phyloP scores from a whole-genome alignment of 2,888 invertebrate species.

The Andrena bicolor region DNA sequence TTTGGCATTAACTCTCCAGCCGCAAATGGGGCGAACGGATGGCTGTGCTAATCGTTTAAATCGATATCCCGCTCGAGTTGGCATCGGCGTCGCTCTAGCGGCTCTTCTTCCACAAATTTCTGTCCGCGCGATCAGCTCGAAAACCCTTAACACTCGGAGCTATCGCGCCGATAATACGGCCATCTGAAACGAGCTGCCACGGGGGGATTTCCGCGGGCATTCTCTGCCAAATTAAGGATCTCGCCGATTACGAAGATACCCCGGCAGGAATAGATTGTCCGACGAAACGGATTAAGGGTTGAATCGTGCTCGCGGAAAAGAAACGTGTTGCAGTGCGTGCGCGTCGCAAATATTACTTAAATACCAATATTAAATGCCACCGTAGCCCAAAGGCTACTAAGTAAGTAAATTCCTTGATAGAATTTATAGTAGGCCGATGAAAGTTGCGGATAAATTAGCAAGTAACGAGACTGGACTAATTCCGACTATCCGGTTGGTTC shows the following conservation, averaged over 20 bases:
- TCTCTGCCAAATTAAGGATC: slow-evolving; percentile 12
- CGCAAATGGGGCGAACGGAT: slow-evolving; percentile 36
- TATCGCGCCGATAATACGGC: slow-evolving; percentile 10
- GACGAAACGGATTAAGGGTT: not conserved
- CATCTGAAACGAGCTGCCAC: slow-evolving; percentile 5
- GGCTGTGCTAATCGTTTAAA: slow-evolving; percentile 54
- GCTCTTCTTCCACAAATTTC: slow-evolving; percentile 34
- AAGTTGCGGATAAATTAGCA: slow-evolving; percentile 15
- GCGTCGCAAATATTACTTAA: too few species aligned
- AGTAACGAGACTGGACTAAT: slow-evolving; percentile 22
- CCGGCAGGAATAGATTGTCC: not conserved
- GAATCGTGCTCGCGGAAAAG: not conserved
- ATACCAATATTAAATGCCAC: too few species aligned
- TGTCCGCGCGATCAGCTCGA: slow-evolving; percentile 31
- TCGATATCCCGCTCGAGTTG: slow-evolving; percentile 55
- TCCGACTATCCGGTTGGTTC: slow-evolving; percentile 39
- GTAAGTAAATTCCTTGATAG: not conserved
- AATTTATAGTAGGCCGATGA: slow-evolving; percentile 8
- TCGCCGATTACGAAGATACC: not conserved
- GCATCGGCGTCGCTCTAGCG: slow-evolving; percentile 36
- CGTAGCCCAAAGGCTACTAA: too few species aligned
- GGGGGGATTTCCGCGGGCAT: not conserved
- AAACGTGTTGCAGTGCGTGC: not conserved
- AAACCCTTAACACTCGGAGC: slow-evolving; percentile 31
- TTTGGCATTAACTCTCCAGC: slow-evolving; percentile 28